Evolutionary conservation across 1,140 invertebrate species (phyloP), one percentile per base, ranked within the genome.

Genomic region (Panagrolaimus sp.): DNA sequence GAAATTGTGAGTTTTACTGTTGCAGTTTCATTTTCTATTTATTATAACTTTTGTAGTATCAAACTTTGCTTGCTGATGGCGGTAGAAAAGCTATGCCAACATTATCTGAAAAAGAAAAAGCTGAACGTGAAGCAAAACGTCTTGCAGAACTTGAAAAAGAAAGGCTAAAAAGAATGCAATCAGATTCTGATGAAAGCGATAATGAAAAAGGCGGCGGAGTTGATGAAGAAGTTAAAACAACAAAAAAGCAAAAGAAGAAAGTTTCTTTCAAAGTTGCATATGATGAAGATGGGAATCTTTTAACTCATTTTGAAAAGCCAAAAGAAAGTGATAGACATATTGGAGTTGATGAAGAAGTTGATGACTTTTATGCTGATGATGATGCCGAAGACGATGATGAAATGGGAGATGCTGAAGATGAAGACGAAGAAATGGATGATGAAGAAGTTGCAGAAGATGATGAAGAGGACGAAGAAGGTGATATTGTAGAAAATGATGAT

Each of bases 1-100:
- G 51, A 57, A 57, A 57, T 57, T 25, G 51, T 57, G n/a, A 27
- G 51, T 57, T 57, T 57, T 57, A 16, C n/a, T 57, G 8, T n/a
- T 38, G 31, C 2, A 57, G n/a, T n/a, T n/a, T 57, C 2, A 11
- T 57, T 57, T 57, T 9, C 20, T 16, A n/a, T n/a, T n/a, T 20
- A 16, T 1, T 4, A 57, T 57, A 13, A 57, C 20, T 20, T 23
- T 2, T 57, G 1, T 27, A 57, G 51, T 57, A 57, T 27, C 20
- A 13, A 9, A 57, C 51, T 9, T 27, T 57, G 9, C 13, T 13
- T 20, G 20, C 27, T 16, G 51, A 57, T 27, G 27, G 20, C 4
- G 27, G 20, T 11, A 20, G 51, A 25, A 57, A 57, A 57, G 51
- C 51, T 27, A 8, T 57, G n/a, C 13, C 51, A 23, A 57, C 51